Evolutionary conservation across 2,797 vertebrate genomes (phyloP), one percentile per base, ranked within the genome.

Genomic region (Nannoperca australis): DNA sequence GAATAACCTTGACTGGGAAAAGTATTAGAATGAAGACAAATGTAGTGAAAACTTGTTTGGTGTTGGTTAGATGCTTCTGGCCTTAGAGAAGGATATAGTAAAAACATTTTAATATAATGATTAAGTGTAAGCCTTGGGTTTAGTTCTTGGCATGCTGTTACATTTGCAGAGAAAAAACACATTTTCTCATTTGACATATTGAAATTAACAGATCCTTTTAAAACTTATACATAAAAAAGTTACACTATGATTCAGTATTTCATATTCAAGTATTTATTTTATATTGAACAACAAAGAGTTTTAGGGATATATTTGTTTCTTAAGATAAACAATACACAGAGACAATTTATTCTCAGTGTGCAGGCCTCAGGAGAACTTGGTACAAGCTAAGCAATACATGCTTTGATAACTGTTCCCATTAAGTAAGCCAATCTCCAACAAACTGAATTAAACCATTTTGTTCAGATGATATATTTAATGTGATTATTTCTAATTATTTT

Each of bases 251-350:
- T 45, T 51, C n/a, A 68, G 3, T 47, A 50, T 38, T 60, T 73
- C 17, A 59, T 59, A 67, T 62, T 9, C n/a, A 62, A 66, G 3
- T 3, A 64, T 71, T 38, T 53, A 81, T 80, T 79, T 60, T n/a
- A 50, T 42, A 49, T 45, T 59, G 36, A 72, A 12, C 40, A 53
- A 78, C 13, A 78, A 70, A 22, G 10, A 20, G 2, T 62, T 78
- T 68, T n/a, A 50, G 40, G 18, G 38, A 54, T 10, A 49, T 18
- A 36, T 76, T 50, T 32, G 20, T 54, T 60, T 77, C 44, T 56
- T 24, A n/a, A 59, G 20, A 45, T 27, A 22, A 22, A 30, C 44
- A n/a, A 36, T 11, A 47, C 17, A 55, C n/a, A 64, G 0, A 63
- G 12, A 50, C 13, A 50, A 20, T 44, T 34, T 51, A 45, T 47